Conservation (phyloP, 2,888 invertebrate genomes). For the Caenorhabditis sulstoni region DNA sequence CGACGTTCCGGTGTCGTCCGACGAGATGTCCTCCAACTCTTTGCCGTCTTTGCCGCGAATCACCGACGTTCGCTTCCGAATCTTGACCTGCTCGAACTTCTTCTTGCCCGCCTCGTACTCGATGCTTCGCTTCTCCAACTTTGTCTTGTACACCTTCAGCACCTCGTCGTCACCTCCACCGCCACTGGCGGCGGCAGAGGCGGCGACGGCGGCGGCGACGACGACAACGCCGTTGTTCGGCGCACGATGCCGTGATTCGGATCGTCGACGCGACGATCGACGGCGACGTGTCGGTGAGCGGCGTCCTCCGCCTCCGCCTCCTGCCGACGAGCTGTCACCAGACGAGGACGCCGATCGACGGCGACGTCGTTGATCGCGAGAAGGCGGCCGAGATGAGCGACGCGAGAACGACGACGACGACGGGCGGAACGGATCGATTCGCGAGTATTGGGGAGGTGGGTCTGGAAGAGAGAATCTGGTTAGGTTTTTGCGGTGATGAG, state of each 20-base stretch:
- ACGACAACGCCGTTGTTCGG: not conserved
- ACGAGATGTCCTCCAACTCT: constrained; percentile 22
- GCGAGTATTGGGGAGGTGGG: constrained; percentile 22
- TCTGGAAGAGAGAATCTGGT: not conserved
- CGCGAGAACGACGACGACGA: not conserved
- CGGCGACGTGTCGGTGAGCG: too few relatives aligned
- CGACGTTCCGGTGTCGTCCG: constrained; percentile 21
- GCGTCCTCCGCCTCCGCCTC: too few relatives aligned
- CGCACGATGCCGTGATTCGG: not conserved
- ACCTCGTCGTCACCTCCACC: constrained; percentile 12
- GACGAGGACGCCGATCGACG: too few relatives aligned
- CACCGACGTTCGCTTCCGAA: constrained; percentile 30
- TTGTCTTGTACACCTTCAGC: constrained; percentile 21
- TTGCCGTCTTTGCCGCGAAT: constrained; percentile 32
- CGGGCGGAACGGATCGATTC: constrained; percentile 8
- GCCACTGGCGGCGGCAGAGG: not conserved
- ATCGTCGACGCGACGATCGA: too few relatives aligned
- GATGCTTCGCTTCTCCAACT: constrained; percentile 38
- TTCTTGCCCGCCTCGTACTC: constrained; percentile 38
- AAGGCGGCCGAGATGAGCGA: not conserved
- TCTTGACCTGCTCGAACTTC: constrained; percentile 33
- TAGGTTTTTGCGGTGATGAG: too few relatives aligned
- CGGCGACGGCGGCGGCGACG: not conserved
- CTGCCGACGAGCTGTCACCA: too few relatives aligned
- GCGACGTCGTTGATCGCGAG: not conserved